Percentiles rank a stretch among this genome's conserved stretches.
Conservation (phyloP, 2,888 invertebrate genomes). For the Leptarthrus brevirostris region DNA sequence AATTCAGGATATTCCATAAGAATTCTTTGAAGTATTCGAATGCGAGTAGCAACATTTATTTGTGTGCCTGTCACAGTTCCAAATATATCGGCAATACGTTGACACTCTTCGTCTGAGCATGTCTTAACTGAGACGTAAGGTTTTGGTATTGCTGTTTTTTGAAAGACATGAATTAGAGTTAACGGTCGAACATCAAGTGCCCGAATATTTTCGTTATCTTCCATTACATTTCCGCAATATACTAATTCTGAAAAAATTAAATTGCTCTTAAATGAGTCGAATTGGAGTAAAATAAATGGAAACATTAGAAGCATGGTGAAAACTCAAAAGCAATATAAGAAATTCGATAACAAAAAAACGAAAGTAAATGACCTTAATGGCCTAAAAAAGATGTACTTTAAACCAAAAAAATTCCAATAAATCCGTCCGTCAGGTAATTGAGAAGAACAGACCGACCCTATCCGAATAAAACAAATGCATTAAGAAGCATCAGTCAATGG, state of each 20-base stretch:
- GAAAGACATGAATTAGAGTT: conserved; percentile 70
- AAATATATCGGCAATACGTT: conserved; percentile 56
- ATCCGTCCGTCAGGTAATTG: too few species aligned
- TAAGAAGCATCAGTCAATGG: too few species aligned
- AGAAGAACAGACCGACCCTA: too few species aligned
- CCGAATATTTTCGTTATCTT: conserved; percentile 70
- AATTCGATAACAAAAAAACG: conserved; percentile 15
- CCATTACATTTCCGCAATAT: conserved; percentile 74
- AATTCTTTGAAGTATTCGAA: conserved; percentile 72
- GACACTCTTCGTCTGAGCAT: conserved; percentile 53
- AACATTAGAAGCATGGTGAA: too few species aligned
- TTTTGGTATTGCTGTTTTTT: conserved; percentile 60
- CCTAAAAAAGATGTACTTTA: too few species aligned
- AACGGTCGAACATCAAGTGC: conserved; percentile 70
- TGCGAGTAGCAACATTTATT: conserved; percentile 67
- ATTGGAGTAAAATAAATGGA: conserved; percentile 68
- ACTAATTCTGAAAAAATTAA: conserved; percentile 70
- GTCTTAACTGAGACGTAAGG: conserved; percentile 57
- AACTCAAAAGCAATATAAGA: too few species aligned
- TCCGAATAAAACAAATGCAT: too few species aligned
- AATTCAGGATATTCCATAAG: conserved; percentile 76
- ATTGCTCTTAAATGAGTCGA: not conserved
- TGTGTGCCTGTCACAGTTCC: conserved; percentile 64
- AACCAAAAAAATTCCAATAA: too few species aligned
- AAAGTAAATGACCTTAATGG: too few species aligned